phyloP scores from a whole-genome alignment of 1,140 invertebrate species.

The Phthorimaea operculella region DNA sequence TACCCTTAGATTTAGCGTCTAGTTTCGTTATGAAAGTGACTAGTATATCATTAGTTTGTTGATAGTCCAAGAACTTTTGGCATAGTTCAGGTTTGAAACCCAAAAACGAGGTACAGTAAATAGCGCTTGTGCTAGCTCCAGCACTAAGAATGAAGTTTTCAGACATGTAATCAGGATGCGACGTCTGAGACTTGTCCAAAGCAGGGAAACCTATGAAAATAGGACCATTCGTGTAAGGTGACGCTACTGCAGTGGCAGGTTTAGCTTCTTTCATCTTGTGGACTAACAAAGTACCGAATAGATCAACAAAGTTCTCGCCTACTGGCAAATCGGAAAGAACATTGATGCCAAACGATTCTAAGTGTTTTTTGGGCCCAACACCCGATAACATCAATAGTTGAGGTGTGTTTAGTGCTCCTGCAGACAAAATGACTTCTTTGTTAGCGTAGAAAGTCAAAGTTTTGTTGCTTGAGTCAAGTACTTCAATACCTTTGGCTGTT shows the following conservation, averaged over 20 bases:
- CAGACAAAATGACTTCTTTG: constrained; percentile 68
- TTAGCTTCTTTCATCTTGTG: constrained; percentile 15
- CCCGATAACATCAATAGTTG: constrained; percentile 61
- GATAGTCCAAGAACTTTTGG: constrained; percentile 54
- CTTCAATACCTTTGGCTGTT: constrained; percentile 51
- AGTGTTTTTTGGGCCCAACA: constrained; percentile 49
- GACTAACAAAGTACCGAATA: constrained; percentile 34
- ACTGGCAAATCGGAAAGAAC: constrained; percentile 71
- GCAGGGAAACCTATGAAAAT: constrained; percentile 16
- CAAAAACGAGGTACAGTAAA: constrained; percentile 75
- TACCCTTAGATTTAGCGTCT: constrained; percentile 79
- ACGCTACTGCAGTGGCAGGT: constrained; percentile 11
- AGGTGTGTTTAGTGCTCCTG: constrained; percentile 65
- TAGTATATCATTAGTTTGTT: constrained; percentile 77
- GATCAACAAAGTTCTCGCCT: constrained; percentile 76
- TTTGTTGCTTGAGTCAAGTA: constrained; percentile 47
- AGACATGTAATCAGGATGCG: constrained; percentile 24
- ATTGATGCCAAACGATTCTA: constrained; percentile 51
- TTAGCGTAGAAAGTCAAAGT: constrained; percentile 26
- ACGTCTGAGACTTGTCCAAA: constrained; percentile 14
- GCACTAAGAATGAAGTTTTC: constrained; percentile 23
- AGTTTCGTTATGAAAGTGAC: constrained; percentile 83
- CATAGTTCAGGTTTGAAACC: constrained; percentile 70
- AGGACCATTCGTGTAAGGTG: constrained; percentile 12
- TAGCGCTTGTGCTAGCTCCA: constrained; percentile 68